Percentiles rank a stretch among this genome's conserved stretches.
phyloP scores from a whole-genome alignment of 2,888 invertebrate species.

The Litoditis marina region DNA sequence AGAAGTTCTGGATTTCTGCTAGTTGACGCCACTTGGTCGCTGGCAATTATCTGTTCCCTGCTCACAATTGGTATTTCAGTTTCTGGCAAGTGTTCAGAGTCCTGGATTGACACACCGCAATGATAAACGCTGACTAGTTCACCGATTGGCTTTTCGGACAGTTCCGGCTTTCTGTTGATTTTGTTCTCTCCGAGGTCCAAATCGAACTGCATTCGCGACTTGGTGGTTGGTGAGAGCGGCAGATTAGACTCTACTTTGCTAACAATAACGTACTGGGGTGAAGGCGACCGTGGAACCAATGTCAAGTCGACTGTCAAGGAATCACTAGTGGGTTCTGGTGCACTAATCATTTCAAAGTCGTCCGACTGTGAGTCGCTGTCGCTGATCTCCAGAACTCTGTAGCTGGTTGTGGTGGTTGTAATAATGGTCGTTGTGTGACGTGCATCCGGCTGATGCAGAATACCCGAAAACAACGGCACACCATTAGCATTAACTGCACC shows the following conservation, averaged over 20 bases:
- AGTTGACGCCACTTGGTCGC: slow-evolving; percentile 21
- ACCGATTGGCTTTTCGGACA: slow-evolving; percentile 17
- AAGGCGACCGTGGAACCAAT: slow-evolving; percentile 29
- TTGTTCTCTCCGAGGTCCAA: slow-evolving; percentile 13
- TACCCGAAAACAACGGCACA: slow-evolving; percentile 52
- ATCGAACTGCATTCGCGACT: slow-evolving; percentile 32
- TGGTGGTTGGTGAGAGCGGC: slow-evolving; percentile 34
- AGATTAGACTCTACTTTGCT: slow-evolving; percentile 35
- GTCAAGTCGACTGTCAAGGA: slow-evolving; percentile 45
- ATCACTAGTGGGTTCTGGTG: slow-evolving; percentile 3
- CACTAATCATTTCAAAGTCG: slow-evolving; percentile 37
- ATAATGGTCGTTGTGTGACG: slow-evolving; percentile 59
- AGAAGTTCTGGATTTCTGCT: no score
- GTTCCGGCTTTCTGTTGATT: slow-evolving; percentile 12
- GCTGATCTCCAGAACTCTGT: slow-evolving; percentile 44
- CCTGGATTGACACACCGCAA: slow-evolving; percentile 15
- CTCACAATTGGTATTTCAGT: slow-evolving; percentile 16
- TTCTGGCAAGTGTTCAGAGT: slow-evolving; percentile 17
- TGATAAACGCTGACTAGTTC: slow-evolving; percentile 25
- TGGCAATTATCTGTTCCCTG: slow-evolving; percentile 27
- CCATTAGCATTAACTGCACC: slow-evolving; percentile 51
- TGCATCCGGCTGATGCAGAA: slow-evolving; percentile 43
- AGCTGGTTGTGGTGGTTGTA: slow-evolving; percentile 60
- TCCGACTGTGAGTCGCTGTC: slow-evolving; percentile 37
- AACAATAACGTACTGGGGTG: slow-evolving; percentile 42